Percentiles rank a stretch among this genome's conserved stretches.
These are phyloP conservation scores for Campylomormyrus numenius DNA, from an alignment of 2,113 vertebrate genomes.

Conservation along the genomic window DNA sequence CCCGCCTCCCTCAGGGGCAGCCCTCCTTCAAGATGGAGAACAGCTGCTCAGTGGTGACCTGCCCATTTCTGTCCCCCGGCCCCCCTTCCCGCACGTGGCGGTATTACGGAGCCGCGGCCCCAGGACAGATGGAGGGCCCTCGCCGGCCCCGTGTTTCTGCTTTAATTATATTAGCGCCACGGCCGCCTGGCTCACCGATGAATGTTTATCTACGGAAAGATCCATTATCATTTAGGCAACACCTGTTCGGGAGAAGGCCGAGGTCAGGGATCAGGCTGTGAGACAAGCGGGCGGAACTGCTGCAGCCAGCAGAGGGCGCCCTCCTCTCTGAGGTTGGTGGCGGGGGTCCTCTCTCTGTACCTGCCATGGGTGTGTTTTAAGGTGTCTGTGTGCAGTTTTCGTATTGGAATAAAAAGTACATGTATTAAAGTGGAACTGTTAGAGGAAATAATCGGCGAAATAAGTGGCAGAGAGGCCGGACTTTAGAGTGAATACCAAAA, in stretches of 20 bases:
- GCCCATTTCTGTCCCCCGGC: background rate
- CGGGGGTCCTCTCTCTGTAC: background rate
- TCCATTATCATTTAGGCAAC: slow-evolving; percentile 99
- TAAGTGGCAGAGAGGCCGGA: background rate
- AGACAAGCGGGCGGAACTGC: slow-evolving; percentile 68
- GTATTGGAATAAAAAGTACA: background rate
- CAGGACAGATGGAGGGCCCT: slow-evolving; percentile 89
- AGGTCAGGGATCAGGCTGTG: slow-evolving; percentile 80
- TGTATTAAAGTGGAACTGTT: background rate
- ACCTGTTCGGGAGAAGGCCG: slow-evolving; percentile 94
- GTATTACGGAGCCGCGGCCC: slow-evolving; percentile 42
- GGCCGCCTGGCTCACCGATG: slow-evolving; percentile 82
- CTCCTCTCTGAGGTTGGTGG: slow-evolving; percentile 30
- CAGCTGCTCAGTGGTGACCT: background rate
- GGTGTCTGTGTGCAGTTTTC: background rate
- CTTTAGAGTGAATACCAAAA: background rate
- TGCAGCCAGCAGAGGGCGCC: slow-evolving; percentile 53
- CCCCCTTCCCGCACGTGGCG: background rate
- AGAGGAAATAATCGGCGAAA: background rate
- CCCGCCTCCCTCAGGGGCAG: background rate
- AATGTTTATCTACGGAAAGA: slow-evolving; percentile 95
- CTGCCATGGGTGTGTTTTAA: background rate
- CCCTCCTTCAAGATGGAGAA: background rate
- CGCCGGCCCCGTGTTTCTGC: slow-evolving; percentile 86
- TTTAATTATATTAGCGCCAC: slow-evolving; percentile 96